These are phyloP conservation scores for Pterocles burchelli DNA, from an alignment of 2,113 vertebrate species.

Conservation along the genomic window DNA sequence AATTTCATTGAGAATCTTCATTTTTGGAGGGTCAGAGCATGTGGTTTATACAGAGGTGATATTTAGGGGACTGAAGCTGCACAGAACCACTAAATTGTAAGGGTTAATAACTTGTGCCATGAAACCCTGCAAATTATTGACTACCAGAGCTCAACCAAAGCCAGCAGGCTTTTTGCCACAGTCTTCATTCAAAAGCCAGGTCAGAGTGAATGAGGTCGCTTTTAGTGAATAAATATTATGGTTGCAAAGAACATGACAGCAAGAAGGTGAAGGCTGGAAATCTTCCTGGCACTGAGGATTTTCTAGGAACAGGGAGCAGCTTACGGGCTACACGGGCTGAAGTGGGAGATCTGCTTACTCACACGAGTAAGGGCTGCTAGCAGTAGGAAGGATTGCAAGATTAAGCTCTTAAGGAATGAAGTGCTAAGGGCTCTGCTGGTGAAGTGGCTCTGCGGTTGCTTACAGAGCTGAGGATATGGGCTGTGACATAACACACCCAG, in stretches of 20 bases:
- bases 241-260: neutral
- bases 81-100: neutral
- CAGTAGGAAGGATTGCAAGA: slow-evolving; percentile 8
- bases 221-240: neutral
- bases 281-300: neutral
- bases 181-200: neutral
- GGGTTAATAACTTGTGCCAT: too few relatives aligned
- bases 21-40: neutral
- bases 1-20: neutral
- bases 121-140: neutral
- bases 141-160: neutral
- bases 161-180: neutral
- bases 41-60: neutral
- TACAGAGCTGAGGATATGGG: neutral
- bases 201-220: neutral
- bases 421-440: neutral
- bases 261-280: neutral
- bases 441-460: neutral
- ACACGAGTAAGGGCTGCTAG: neutral
- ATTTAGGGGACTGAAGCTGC: neutral
- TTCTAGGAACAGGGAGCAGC: neutral
- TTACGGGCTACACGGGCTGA: neutral
- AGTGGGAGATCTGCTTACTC: neutral
- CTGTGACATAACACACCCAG: slow-evolving; percentile 12
- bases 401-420: slow-evolving; percentile 2